Conservation (phyloP, 2,797 vertebrate species). For the Myoxocephalus aenaeus region DNA sequence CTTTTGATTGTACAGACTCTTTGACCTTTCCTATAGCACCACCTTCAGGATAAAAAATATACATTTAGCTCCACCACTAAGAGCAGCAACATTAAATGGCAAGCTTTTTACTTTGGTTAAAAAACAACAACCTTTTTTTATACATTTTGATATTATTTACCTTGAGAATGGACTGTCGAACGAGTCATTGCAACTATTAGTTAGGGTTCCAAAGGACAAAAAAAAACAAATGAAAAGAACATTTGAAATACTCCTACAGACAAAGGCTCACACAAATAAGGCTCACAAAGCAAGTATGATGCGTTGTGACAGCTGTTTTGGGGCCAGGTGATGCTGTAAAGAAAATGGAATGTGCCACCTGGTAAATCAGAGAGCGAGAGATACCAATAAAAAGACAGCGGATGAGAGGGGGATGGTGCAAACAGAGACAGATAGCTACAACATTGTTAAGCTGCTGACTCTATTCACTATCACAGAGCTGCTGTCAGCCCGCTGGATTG, state of each 20-base stretch:
- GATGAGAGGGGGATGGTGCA: constrained; percentile 3
- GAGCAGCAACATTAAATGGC: neutral
- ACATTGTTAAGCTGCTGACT: constrained; percentile 45
- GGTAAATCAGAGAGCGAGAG: constrained; percentile 57
- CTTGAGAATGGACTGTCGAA: neutral
- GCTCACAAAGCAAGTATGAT: constrained; percentile 29
- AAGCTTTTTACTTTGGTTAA: neutral
- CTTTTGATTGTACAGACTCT: neutral
- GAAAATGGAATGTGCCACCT: constrained; percentile 67
- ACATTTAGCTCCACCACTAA: neutral
- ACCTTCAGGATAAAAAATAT: neutral
- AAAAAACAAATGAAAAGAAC: neutral
- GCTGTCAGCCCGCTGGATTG: constrained; percentile 69
- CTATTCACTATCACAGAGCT: constrained; percentile 50
- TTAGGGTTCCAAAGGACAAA: constrained; percentile 39
- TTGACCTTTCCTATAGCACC: neutral
- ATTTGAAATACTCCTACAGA: neutral
- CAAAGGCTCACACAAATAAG: constrained; percentile 13
- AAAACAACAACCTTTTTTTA: neutral
- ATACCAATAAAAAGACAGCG: constrained; percentile 20
- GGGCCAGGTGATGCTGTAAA: constrained; percentile 67
- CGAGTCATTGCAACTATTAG: constrained; percentile 20
- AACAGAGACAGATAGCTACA: constrained; percentile 35
- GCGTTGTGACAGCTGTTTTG: constrained; percentile 56
- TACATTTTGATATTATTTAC: neutral